A percentile compares a stretch with the other conserved stretches of the same genome.
Evolutionary conservation across 2,113 vertebrate species (phyloP).

Genomic region (Paracyprichromis sp.): DNA sequence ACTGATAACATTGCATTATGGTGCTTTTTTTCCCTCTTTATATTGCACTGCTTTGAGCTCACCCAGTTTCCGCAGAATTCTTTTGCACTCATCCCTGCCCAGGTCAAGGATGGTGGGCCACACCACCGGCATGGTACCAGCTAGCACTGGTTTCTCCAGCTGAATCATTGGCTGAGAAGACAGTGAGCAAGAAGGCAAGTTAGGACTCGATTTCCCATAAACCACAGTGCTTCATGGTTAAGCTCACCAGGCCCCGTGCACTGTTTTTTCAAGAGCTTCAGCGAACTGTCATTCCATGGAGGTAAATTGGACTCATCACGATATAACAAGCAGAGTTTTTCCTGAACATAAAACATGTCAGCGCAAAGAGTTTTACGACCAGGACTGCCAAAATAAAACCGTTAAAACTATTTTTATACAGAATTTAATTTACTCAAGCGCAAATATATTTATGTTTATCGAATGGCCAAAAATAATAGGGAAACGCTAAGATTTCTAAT

Average conservation of each 20-base stretch:
- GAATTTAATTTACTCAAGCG: not conserved
- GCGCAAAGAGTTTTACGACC: not conserved
- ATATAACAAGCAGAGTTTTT: not conserved
- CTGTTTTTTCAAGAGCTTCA: not conserved
- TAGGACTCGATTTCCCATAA: not conserved
- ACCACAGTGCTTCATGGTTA: not conserved
- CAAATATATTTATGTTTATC: not conserved
- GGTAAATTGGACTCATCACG: fast-evolving
- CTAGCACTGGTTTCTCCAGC: constrained; percentile 71
- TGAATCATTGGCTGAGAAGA: constrained; percentile 72
- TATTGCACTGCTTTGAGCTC: not conserved
- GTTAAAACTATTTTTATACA: not conserved
- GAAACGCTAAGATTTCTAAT: not conserved
- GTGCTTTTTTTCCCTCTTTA: not conserved
- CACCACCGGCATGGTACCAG: constrained; percentile 90
- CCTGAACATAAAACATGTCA: not conserved
- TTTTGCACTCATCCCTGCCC: constrained; percentile 96
- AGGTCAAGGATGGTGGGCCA: constrained; percentile 98
- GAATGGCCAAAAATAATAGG: not conserved
- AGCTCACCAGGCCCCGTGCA: fast-evolving
- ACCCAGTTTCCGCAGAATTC: constrained; percentile 98
- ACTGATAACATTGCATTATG: fast-evolving
- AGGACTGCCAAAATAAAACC: not conserved
- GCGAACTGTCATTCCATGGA: not conserved
- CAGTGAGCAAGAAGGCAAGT: not conserved